phyloP scores from a whole-genome alignment of 2,113 vertebrate species.

The Rhineura floridana region DNA sequence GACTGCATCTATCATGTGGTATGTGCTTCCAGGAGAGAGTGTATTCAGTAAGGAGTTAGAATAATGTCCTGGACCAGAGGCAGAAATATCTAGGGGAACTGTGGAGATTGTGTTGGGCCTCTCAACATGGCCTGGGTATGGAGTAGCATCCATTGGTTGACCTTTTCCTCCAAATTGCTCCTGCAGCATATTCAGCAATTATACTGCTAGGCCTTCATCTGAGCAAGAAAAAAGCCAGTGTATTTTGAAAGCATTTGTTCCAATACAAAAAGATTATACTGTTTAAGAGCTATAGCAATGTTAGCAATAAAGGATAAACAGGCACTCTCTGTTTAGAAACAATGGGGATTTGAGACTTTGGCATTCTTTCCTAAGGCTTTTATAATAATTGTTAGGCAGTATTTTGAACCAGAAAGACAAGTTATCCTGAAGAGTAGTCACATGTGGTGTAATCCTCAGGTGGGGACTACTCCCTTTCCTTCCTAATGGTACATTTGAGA shows the following conservation, averaged over 20 bases:
- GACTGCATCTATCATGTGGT: too few species aligned
- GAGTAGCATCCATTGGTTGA: background rate
- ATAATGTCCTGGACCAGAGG: too few species aligned
- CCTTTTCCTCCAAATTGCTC: background rate
- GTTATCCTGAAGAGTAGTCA: background rate
- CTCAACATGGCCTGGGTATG: background rate
- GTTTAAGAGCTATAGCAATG: background rate
- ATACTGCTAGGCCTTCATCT: background rate
- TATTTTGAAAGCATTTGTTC: background rate
- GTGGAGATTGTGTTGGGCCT: background rate
- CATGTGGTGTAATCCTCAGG: background rate
- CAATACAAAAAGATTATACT: background rate
- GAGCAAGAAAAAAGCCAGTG: background rate
- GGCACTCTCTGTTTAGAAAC: background rate
- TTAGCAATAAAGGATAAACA: background rate
- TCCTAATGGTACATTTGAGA: background rate
- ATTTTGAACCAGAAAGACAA: background rate
- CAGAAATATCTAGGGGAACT: background rate
- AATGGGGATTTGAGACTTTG: background rate
- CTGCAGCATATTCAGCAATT: background rate
- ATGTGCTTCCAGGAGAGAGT: background rate
- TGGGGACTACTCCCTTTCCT: background rate
- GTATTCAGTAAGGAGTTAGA: background rate
- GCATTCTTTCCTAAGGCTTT: background rate
- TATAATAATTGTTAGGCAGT: background rate